Percentiles rank a stretch among this genome's conserved stretches.
Conservation (phyloP, 2,888 invertebrate genomes). For the Caenorhabditis zanzibari region DNA sequence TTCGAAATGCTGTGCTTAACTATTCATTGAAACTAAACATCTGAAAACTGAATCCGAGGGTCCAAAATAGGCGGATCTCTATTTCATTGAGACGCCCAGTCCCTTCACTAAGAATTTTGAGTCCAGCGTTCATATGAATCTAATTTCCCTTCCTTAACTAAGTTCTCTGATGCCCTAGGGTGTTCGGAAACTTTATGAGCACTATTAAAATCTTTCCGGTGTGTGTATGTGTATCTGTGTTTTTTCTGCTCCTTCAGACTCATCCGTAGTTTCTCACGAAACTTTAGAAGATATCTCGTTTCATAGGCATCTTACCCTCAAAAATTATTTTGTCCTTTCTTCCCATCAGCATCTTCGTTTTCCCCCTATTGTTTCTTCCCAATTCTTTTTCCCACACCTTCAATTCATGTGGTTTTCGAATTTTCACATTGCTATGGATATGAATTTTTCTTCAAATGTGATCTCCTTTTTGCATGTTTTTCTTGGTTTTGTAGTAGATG, state of each 20-base stretch:
- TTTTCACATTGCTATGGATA: conserved; percentile 15
- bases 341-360: background rate
- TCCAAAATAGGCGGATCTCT: background rate
- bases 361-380: background rate
- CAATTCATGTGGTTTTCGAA: background rate
- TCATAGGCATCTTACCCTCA: conserved; percentile 23
- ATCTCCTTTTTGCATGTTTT: conserved; percentile 10
- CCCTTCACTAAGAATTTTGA: background rate
- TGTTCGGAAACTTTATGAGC: conserved; percentile 26
- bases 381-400: conserved; percentile 24
- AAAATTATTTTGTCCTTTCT: conserved; percentile 21
- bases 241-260: background rate
- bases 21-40: background rate
- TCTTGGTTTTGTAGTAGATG: background rate
- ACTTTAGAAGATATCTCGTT: conserved; percentile 40
- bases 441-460: background rate
- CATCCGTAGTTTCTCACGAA: conserved; percentile 40
- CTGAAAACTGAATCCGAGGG: background rate
- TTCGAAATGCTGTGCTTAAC: background rate
- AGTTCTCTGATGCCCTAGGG: conserved; percentile 17
- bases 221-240: background rate
- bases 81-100: no score
- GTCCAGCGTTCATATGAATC: background rate
- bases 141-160: background rate
- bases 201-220: conserved; percentile 14